Percentiles rank a stretch among this genome's conserved stretches.
phyloP scores from a whole-genome alignment of 1,140 invertebrate genomes.

The Chymomyza costata region DNA sequence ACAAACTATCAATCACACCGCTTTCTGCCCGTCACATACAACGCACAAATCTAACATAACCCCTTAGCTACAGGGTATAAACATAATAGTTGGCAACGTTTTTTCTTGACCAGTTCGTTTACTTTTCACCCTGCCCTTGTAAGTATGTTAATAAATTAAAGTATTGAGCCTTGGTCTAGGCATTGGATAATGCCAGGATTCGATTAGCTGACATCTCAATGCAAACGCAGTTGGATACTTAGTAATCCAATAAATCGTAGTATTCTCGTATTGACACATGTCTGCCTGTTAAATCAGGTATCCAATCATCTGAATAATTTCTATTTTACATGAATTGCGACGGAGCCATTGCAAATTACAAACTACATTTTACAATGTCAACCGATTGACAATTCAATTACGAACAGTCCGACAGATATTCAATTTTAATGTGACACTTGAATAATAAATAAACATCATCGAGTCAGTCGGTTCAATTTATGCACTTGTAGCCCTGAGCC shows the following conservation, averaged over 20 bases:
- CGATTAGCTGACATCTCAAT: constrained; percentile 17
- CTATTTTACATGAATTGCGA: constrained; percentile 36
- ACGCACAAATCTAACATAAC: no score
- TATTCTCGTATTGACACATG: constrained; percentile 39
- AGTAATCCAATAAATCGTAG: constrained; percentile 31
- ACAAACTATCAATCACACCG: no score
- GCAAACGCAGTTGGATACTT: no score
- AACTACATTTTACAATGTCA: constrained; percentile 45
- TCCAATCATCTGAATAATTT: constrained; percentile 22
- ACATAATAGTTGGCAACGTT: no score
- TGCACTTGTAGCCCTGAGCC: constrained; percentile 18
- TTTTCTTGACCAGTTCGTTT: no score
- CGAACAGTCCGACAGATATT: constrained; percentile 22
- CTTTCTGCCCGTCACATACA: no score
- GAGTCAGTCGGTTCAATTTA: constrained; percentile 8
- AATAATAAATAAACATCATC: constrained; percentile 7
- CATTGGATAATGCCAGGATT: constrained; percentile 45
- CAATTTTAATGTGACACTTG: constrained; percentile 34
- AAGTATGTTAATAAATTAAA: no score
- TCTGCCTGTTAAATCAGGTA: constrained; percentile 14
- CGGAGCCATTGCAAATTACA: no score
- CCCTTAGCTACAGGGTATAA: no score
- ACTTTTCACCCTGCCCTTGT: no score
- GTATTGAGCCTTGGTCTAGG: constrained; percentile 46
- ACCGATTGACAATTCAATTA: constrained; percentile 38